A percentile compares a stretch with the other conserved stretches of the same genome.
Evolutionary conservation across 2,797 vertebrate species (phyloP).

Genomic region (Erethizon dorsatum): DNA sequence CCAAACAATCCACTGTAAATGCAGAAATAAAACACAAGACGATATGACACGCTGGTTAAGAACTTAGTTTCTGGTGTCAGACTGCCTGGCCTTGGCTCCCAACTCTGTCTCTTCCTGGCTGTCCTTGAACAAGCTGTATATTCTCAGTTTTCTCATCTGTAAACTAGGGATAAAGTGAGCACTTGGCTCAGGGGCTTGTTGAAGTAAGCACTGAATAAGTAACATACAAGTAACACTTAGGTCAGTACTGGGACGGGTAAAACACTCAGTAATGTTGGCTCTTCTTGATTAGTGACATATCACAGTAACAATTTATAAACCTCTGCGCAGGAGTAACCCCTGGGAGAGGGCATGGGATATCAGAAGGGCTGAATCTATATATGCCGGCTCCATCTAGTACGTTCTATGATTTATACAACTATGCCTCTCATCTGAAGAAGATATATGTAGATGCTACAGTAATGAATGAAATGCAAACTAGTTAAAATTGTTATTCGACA

Average conservation of each 20-base stretch:
- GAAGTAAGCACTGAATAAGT: background rate
- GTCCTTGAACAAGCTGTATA: background rate
- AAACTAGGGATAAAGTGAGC: background rate
- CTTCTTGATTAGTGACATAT: background rate
- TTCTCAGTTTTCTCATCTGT: constrained; percentile 20
- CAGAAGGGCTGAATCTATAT: background rate
- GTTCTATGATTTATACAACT: background rate
- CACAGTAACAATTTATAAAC: background rate
- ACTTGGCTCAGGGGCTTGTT: background rate
- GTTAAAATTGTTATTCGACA: constrained; percentile 45
- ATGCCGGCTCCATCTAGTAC: background rate
- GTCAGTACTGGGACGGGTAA: background rate
- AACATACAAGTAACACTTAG: background rate
- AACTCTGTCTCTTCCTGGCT: background rate
- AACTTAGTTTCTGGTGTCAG: background rate
- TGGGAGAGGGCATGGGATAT: background rate
- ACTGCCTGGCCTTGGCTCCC: background rate
- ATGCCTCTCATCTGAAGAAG: background rate
- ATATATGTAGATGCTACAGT: background rate
- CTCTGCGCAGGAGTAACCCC: background rate
- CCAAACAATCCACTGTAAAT: background rate
- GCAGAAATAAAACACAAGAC: background rate
- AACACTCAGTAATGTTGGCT: background rate
- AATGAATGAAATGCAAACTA: constrained; percentile 35
- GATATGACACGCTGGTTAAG: background rate